Evolutionary conservation across 2,888 invertebrate genomes (phyloP).

Genomic region (Aporophyla nigra): DNA sequence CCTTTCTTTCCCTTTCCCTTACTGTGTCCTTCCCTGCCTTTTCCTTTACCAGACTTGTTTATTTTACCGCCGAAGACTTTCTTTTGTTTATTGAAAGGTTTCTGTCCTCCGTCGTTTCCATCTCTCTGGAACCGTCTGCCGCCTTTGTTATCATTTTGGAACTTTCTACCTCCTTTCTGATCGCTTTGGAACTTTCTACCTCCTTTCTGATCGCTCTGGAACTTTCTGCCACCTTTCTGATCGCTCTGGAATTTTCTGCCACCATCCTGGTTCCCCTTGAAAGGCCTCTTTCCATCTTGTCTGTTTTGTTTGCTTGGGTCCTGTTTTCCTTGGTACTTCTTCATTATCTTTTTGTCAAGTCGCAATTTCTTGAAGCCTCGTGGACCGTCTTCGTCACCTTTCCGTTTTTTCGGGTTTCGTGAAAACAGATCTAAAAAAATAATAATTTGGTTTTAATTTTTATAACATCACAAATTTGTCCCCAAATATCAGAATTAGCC

Average conservation of each 20-base stretch:
- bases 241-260: slow-evolving; percentile 65
- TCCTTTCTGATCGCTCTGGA: slow-evolving; percentile 64
- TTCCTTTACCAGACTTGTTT: slow-evolving; percentile 80
- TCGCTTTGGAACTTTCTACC: slow-evolving; percentile 70
- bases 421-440: slow-evolving; percentile 82
- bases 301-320: slow-evolving; percentile 65
- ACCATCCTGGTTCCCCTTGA: slow-evolving; percentile 65
- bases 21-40: slow-evolving; percentile 72
- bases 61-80: slow-evolving; percentile 86
- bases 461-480: too few species aligned
- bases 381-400: slow-evolving; percentile 78
- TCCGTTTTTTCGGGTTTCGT: slow-evolving; percentile 81
- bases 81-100: slow-evolving; percentile 76
- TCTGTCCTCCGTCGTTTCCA: slow-evolving; percentile 65
- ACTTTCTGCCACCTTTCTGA: slow-evolving; percentile 63
- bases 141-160: slow-evolving; percentile 67
- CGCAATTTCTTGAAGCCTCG: slow-evolving; percentile 88
- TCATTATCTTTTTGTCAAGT: slow-evolving; percentile 84
- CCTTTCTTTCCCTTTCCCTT: slow-evolving; percentile 52
- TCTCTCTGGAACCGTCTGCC: slow-evolving; percentile 69
- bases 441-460: too few species aligned
- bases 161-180: slow-evolving; percentile 64
- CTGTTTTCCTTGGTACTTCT: slow-evolving; percentile 80
- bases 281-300: slow-evolving; percentile 72
- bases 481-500: too few species aligned